Conservation (phyloP, 2,888 invertebrate species). For the Hesperia comma region DNA sequence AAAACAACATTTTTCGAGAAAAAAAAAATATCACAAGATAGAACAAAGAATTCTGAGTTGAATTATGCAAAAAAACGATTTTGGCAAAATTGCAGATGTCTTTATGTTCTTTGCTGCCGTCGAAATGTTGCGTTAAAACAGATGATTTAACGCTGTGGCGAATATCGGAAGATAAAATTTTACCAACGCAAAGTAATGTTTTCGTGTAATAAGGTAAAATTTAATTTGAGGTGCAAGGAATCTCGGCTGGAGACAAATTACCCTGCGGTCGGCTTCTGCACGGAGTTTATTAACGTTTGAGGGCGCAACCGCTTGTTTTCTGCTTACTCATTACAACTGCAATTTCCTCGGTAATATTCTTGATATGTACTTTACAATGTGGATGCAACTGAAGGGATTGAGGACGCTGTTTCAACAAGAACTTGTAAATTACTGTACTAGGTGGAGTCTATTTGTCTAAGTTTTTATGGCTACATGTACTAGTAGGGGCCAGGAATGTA, state of each 20-base stretch:
- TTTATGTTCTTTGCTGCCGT: too few species aligned
- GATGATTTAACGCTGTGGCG: conserved; percentile 26
- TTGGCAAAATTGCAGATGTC: too few species aligned
- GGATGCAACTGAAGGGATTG: conserved; percentile 9
- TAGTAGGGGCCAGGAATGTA: not conserved
- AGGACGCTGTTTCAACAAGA: not conserved
- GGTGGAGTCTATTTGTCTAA: not conserved
- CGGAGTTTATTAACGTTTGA: conserved; percentile 65
- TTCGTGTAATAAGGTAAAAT: conserved; percentile 57
- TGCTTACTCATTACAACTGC: conserved; percentile 49
- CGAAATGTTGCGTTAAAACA: conserved; percentile 7
- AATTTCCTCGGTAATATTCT: conserved; percentile 51
- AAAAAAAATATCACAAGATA: too few species aligned
- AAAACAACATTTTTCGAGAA: too few species aligned
- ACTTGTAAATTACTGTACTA: conserved; percentile 4
- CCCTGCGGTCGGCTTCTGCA: conserved; percentile 57
- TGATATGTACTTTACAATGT: conserved; percentile 49
- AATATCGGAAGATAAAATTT: conserved; percentile 29
- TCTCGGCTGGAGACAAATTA: conserved; percentile 75
- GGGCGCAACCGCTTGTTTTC: conserved; percentile 42
- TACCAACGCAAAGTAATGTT: conserved; percentile 46
- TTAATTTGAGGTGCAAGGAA: conserved; percentile 72
- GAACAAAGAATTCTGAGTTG: too few species aligned
- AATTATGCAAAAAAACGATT: too few species aligned
- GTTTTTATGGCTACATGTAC: conserved; percentile 3